Conservation (phyloP, 2,113 vertebrate genomes). For the Tragelaphus strepsiceros region DNA sequence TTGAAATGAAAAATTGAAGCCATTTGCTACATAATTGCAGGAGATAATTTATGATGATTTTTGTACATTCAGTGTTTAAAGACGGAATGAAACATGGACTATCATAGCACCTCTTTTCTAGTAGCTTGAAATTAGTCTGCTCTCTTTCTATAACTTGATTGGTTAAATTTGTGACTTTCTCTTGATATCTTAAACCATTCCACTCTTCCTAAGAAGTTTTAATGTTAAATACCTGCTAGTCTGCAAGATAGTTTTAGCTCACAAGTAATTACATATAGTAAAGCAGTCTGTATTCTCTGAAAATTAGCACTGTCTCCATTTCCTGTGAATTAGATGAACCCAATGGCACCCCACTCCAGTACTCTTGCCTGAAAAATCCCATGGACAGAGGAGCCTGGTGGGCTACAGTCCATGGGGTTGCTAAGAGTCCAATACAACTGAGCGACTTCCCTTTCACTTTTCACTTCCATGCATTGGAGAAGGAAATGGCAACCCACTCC, state of each 20-base stretch:
- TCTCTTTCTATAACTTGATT: neutral
- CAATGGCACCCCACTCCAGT: neutral
- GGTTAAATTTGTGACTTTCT: neutral
- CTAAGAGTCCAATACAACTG: too few relatives aligned
- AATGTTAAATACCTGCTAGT: neutral
- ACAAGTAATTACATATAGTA: neutral
- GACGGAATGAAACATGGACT: neutral
- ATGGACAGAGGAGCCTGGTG: too few relatives aligned
- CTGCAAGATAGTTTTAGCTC: neutral
- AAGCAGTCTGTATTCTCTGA: neutral
- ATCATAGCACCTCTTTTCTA: neutral
- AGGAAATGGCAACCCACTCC: too few relatives aligned
- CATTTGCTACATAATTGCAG: neutral
- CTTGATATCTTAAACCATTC: neutral
- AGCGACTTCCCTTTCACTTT: too few relatives aligned
- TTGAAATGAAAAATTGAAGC: conserved; percentile 80
- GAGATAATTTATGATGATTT: neutral
- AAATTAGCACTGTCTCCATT: neutral
- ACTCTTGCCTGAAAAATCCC: too few relatives aligned
- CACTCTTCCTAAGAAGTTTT: neutral
- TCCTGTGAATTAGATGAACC: neutral
- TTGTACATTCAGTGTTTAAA: neutral
- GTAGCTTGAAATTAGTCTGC: neutral
- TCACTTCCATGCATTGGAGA: too few relatives aligned
- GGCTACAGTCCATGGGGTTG: too few relatives aligned